Evolutionary conservation across 2,113 vertebrate species (phyloP).

Genomic region (Burhinus oedicnemus): DNA sequence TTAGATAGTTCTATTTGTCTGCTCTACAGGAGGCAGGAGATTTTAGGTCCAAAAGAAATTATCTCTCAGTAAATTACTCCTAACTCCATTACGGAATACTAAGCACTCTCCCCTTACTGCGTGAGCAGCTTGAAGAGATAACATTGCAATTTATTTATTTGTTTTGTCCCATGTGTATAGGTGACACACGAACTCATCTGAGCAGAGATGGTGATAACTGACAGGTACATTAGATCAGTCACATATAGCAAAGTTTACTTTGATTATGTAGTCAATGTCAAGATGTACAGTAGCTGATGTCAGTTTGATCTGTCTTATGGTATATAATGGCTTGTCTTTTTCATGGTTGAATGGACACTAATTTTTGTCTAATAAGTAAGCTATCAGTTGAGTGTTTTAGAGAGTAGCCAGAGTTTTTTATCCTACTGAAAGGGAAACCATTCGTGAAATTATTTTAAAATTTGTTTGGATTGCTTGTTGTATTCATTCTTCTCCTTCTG

Average conservation of each 20-base stretch:
- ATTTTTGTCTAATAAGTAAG: conserved; percentile 77
- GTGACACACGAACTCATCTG: conserved; percentile 56
- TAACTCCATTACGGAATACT: conserved; percentile 75
- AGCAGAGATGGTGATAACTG: conserved; percentile 60
- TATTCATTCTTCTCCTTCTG: conserved; percentile 38
- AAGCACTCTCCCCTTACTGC: conserved; percentile 59
- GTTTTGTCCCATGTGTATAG: conserved; percentile 62
- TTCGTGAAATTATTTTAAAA: conserved; percentile 74
- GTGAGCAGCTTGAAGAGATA: conserved; percentile 70
- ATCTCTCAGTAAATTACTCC: conserved; percentile 76
- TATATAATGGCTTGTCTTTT: conserved; percentile 71
- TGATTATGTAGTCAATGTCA: conserved; percentile 74
- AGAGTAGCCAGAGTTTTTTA: conserved; percentile 54
- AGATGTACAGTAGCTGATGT: conserved; percentile 69
- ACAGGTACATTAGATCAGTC: conserved; percentile 65
- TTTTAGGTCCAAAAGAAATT: conserved; percentile 75
- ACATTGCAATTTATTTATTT: conserved; percentile 77
- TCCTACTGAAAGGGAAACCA: conserved; percentile 65
- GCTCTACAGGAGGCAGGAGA: conserved; percentile 70
- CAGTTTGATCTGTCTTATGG: conserved; percentile 63
- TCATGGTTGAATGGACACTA: conserved; percentile 70
- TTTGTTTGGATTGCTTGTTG: conserved; percentile 65
- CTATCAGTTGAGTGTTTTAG: conserved; percentile 68
- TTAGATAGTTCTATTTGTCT: conserved; percentile 77
- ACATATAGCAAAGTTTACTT: conserved; percentile 69